Percentiles rank a stretch among this genome's conserved stretches.
Evolutionary conservation across 2,888 invertebrate species (phyloP).

Genomic region (Drosophila neotestacea): DNA sequence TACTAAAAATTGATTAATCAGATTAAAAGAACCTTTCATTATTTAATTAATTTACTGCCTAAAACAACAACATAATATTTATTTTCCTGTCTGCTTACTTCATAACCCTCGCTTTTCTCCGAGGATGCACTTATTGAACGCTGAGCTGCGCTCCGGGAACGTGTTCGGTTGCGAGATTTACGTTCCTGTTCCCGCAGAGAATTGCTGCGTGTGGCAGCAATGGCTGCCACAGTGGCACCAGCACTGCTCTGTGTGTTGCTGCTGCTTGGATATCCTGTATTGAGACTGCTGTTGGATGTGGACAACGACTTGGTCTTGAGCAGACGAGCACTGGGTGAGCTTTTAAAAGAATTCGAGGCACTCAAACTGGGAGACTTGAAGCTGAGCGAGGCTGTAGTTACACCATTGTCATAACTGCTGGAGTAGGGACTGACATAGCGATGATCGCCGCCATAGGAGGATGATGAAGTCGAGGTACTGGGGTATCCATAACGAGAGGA

Average conservation of each 20-base stretch:
- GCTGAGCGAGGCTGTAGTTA: constrained; percentile 85
- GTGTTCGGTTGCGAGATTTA: constrained; percentile 84
- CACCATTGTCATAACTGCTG: constrained; percentile 85
- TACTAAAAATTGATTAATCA: not conserved
- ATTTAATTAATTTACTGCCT: constrained; percentile 15
- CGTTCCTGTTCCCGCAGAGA: constrained; percentile 85
- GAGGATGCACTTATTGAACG: constrained; percentile 89
- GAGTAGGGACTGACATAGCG: constrained; percentile 85
- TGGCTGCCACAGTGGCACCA: constrained; percentile 83
- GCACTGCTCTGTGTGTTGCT: constrained; percentile 65
- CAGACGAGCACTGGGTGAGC: constrained; percentile 72
- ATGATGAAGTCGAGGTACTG: constrained; percentile 65
- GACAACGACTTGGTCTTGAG: constrained; percentile 81
- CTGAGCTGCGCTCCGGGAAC: constrained; percentile 82
- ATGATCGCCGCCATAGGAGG: constrained; percentile 80
- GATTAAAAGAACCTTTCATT: not conserved
- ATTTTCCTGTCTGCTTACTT: constrained; percentile 87
- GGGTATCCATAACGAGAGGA: constrained; percentile 74
- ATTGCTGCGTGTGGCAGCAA: constrained; percentile 84
- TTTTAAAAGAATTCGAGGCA: constrained; percentile 77
- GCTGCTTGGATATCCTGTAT: constrained; percentile 47
- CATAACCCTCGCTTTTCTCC: constrained; percentile 93
- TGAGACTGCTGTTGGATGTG: constrained; percentile 83
- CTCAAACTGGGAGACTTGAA: constrained; percentile 72
- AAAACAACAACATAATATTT: constrained; percentile 51